Conservation (phyloP, 2,888 invertebrate species). For the Dicroscelio sp. region DNA sequence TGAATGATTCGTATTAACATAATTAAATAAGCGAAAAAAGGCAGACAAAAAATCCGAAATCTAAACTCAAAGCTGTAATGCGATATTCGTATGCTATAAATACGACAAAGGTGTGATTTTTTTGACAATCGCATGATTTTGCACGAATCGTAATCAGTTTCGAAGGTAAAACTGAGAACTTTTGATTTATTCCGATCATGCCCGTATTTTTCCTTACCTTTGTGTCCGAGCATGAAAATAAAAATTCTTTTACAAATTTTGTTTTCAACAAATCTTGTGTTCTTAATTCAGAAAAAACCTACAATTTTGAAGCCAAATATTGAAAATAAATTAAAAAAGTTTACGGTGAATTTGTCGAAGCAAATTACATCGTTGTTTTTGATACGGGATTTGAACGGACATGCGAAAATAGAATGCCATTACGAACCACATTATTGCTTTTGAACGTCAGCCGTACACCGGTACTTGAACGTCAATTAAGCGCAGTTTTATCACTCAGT, state of each 20-base stretch:
- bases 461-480: slow-evolving; percentile 66
- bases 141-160: neutral
- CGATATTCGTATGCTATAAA: neutral
- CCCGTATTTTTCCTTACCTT: no score
- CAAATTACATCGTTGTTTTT: slow-evolving; percentile 16
- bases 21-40: neutral
- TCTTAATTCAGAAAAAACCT: no score
- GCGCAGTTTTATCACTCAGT: slow-evolving; percentile 55
- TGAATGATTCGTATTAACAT: neutral
- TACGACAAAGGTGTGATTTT: neutral
- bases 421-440: slow-evolving; percentile 47
- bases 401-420: slow-evolving; percentile 57
- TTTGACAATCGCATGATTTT: neutral
- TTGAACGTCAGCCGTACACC: slow-evolving; percentile 31
- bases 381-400: slow-evolving; percentile 28
- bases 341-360: slow-evolving; percentile 16
- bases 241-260: neutral
- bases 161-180: neutral
- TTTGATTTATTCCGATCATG: neutral
- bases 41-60: neutral
- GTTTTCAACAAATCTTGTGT: no score
- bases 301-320: no score
- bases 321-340: neutral
- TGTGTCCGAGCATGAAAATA: neutral
- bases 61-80: neutral